Conservation (phyloP, 2,888 invertebrate genomes). For the Ceriagrion tenellum region DNA sequence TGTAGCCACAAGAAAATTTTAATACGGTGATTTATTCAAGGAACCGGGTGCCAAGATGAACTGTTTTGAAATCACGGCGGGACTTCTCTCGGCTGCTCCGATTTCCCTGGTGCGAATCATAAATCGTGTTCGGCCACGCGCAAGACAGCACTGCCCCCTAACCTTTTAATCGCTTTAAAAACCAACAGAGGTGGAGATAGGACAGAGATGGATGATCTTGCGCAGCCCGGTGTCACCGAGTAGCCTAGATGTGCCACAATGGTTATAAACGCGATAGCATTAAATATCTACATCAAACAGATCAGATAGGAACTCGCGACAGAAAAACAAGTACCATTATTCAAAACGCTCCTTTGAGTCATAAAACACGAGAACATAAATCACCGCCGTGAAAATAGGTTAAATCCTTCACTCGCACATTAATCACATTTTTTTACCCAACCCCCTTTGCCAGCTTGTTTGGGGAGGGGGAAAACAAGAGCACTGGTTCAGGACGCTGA, state of each 20-base stretch:
- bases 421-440: constrained; percentile 12
- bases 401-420: background rate
- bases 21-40: too few species aligned
- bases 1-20: too few species aligned
- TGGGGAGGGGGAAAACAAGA: background rate
- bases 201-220: background rate
- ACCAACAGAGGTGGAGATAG: background rate
- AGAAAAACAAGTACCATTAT: background rate
- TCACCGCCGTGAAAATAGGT: background rate
- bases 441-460: background rate
- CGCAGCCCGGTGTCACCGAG: background rate
- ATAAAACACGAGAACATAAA: background rate
- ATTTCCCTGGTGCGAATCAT: background rate
- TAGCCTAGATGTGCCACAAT: constrained; percentile 19
- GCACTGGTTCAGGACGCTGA: background rate
- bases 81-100: too few species aligned
- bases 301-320: background rate
- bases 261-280: constrained; percentile 24
- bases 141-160: background rate
- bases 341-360: background rate
- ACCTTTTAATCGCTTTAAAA: background rate
- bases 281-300: background rate
- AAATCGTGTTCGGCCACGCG: background rate
- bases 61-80: too few species aligned
- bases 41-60: too few species aligned